Evolutionary conservation across 2,797 vertebrate species (phyloP).

Genomic region (Gambelia wislizenii): DNA sequence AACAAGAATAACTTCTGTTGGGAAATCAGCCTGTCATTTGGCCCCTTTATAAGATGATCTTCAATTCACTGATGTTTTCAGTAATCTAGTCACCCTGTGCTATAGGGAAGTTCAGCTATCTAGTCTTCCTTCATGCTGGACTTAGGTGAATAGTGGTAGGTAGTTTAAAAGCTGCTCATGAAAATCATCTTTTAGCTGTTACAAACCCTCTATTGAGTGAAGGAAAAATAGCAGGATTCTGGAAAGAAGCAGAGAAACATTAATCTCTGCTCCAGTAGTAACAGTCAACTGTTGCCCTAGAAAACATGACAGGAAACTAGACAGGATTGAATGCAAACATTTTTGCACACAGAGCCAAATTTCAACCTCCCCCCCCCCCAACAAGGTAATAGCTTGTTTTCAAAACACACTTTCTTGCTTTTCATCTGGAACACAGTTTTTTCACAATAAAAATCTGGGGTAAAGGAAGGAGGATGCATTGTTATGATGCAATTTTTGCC

Average conservation of each 20-base stretch:
- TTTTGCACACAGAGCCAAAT: neutral
- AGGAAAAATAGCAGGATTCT: neutral
- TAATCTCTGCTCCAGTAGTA: neutral
- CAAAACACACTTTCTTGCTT: too few relatives aligned
- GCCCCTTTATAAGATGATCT: neutral
- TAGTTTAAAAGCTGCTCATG: neutral
- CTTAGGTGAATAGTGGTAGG: neutral
- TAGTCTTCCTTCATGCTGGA: neutral
- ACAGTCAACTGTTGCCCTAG: neutral
- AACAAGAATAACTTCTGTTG: neutral
- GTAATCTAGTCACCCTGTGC: too few relatives aligned
- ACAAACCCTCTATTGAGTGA: neutral
- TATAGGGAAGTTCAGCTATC: too few relatives aligned
- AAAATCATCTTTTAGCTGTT: neutral
- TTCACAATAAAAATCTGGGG: too few relatives aligned
- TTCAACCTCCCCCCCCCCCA: neutral
- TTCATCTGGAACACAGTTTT: too few relatives aligned
- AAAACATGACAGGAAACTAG: neutral
- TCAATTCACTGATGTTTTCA: neutral
- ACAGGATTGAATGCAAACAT: neutral
- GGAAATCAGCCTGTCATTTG: neutral
- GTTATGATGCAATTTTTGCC: too few relatives aligned
- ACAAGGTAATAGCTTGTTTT: neutral
- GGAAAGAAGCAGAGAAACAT: neutral
- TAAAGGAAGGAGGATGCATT: too few relatives aligned